phyloP scores from a whole-genome alignment of 2,797 vertebrate species.

The Pterois miles region DNA sequence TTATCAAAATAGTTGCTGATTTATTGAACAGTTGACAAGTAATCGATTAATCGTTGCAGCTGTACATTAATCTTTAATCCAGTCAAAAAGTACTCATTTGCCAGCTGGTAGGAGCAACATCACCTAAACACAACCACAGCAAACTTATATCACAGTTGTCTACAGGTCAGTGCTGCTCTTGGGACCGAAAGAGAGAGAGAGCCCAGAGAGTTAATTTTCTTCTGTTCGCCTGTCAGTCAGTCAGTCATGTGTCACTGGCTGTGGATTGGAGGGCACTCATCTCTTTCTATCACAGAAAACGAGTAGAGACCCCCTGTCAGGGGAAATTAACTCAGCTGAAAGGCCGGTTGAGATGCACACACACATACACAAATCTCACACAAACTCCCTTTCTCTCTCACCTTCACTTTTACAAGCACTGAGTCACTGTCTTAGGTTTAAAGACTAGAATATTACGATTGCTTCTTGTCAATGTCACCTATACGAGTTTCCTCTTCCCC shows the following conservation, averaged over 20 bases:
- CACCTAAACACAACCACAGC: background rate
- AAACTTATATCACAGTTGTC: background rate
- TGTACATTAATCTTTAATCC: background rate
- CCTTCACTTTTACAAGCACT: background rate
- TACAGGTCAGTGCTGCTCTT: background rate
- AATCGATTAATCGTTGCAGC: no score
- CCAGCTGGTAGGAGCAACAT: background rate
- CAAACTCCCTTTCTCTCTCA: background rate
- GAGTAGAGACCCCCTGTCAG: conserved; percentile 36
- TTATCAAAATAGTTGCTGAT: no score
- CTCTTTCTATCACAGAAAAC: conserved; percentile 24
- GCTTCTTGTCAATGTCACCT: background rate
- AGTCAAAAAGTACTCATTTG: background rate
- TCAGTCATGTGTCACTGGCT: conserved; percentile 53
- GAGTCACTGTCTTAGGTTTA: background rate
- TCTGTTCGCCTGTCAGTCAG: conserved; percentile 14
- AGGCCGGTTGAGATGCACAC: background rate
- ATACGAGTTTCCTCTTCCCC: background rate
- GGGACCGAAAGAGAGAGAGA: conserved; percentile 3
- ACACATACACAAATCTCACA: background rate
- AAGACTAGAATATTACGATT: background rate
- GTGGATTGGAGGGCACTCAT: conserved; percentile 37
- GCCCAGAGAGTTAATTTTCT: conserved; percentile 17
- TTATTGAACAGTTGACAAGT: no score
- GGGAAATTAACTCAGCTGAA: conserved; percentile 55